phyloP scores from a whole-genome alignment of 2,113 vertebrate genomes.

The Mus spicilegus region DNA sequence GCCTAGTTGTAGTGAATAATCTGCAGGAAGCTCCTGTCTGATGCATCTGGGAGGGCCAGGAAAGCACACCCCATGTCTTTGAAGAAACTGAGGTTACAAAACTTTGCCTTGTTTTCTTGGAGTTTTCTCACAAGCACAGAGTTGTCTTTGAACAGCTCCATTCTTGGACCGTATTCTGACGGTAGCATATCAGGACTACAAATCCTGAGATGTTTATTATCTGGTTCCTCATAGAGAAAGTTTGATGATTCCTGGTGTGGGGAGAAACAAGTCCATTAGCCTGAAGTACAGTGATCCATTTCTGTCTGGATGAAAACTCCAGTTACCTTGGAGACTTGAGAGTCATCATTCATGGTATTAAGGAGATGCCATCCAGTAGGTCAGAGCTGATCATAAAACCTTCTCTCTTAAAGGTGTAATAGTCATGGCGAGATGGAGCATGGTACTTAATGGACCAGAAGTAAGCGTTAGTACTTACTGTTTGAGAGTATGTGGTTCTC shows the following conservation, averaged over 20 bases:
- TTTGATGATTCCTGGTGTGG: background rate
- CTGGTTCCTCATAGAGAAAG: background rate
- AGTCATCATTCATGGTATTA: background rate
- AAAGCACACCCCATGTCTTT: background rate
- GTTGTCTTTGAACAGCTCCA: background rate
- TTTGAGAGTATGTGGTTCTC: background rate
- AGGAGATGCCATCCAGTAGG: background rate
- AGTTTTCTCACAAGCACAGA: background rate
- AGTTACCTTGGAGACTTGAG: background rate
- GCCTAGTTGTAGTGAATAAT: background rate
- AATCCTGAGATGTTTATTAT: slow-evolving; percentile 14
- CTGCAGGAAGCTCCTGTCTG: background rate
- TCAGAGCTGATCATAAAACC: background rate
- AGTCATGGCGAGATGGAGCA: background rate
- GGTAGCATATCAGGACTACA: background rate
- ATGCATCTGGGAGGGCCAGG: background rate
- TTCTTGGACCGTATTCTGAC: background rate
- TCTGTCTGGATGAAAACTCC: background rate
- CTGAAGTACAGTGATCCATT: slow-evolving; percentile 23
- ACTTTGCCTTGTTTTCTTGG: background rate
- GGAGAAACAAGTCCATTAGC: background rate
- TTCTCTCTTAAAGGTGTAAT: background rate
- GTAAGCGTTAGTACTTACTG: background rate
- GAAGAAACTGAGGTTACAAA: background rate
- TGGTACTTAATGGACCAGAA: background rate